These are phyloP conservation scores for Alexandromys fortis DNA, from an alignment of 2,113 vertebrate genomes.

Conservation along the genomic window DNA sequence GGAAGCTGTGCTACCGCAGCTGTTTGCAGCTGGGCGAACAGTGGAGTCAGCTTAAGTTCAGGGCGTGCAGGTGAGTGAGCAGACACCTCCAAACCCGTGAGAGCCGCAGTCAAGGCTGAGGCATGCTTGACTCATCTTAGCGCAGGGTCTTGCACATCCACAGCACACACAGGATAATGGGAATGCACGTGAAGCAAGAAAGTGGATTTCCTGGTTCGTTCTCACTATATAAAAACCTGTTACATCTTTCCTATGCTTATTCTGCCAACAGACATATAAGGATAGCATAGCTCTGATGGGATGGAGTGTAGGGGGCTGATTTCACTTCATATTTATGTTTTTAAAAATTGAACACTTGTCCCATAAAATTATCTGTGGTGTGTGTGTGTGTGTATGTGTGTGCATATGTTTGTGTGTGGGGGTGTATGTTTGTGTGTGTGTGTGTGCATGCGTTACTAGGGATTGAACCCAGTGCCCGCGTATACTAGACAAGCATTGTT, in stretches of 20 bases:
- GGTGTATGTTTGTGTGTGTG: too few species aligned
- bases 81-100: neutral
- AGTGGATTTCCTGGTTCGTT: neutral
- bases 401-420: too few species aligned
- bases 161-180: neutral
- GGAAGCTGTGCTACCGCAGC: neutral
- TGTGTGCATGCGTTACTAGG: neutral
- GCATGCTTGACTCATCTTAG: neutral
- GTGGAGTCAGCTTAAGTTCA: neutral
- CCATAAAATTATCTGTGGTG: neutral
- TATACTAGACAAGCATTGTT: neutral
- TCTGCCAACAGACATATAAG: neutral
- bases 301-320: neutral
- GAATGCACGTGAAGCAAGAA: neutral
- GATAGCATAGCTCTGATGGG: neutral
- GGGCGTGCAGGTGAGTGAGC: neutral
- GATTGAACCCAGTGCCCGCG: neutral
- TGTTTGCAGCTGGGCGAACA: neutral
- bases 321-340: neutral
- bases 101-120: neutral
- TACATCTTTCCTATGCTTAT: neutral
- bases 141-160: neutral
- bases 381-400: neutral
- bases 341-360: neutral
- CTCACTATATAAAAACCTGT: neutral